Conservation (phyloP, 1,140 invertebrate genomes). For the Drosophila nikananu region DNA sequence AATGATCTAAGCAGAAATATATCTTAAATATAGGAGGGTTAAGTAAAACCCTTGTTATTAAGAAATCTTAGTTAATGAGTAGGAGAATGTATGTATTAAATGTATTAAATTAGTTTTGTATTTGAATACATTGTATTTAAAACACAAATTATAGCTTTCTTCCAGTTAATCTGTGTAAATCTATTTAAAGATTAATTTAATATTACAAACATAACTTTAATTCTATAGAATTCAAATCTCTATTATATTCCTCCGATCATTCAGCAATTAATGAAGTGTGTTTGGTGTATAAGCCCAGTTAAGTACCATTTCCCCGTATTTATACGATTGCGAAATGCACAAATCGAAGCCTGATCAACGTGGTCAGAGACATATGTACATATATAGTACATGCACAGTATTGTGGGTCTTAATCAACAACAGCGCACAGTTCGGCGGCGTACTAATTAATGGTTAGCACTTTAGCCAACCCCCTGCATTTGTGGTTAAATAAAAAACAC, state of each 20-base stretch:
- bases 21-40: no score
- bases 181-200: not conserved
- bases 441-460: constrained; percentile 67
- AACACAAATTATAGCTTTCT: not conserved
- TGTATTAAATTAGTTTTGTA: not conserved
- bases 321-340: constrained; percentile 45
- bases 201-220: no score
- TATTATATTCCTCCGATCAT: no score
- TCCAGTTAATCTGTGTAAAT: accelerated
- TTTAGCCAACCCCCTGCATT: not conserved
- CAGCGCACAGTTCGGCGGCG: constrained; percentile 39
- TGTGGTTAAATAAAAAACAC: constrained; percentile 26
- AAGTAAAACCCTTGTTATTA: no score
- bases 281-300: constrained; percentile 31
- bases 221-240: not conserved
- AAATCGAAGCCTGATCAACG: constrained; percentile 23
- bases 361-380: constrained; percentile 4
- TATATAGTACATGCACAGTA: constrained; percentile 2
- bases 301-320: constrained; percentile 32
- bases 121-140: not conserved
- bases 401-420: constrained; percentile 60
- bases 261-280: constrained; percentile 23
- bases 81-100: no score
- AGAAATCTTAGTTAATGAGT: no score
- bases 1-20: not conserved